Evolutionary conservation across 2,888 invertebrate species (phyloP).

Genomic region (Eulithis testata): DNA sequence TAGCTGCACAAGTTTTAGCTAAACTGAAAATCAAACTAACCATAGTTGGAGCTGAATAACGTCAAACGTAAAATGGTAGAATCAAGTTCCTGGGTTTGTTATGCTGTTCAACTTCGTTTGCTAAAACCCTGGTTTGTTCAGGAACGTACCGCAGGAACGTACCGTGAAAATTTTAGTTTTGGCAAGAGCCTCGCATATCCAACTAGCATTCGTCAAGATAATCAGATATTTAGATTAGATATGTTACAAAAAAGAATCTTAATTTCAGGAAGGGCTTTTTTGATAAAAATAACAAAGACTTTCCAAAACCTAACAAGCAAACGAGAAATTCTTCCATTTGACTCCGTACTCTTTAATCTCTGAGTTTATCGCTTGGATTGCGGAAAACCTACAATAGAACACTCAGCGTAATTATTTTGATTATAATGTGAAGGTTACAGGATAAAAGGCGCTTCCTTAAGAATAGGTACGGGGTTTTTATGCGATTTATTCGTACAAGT

Average conservation of each 20-base stretch:
- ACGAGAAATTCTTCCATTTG: too few species aligned
- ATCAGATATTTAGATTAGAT: too few species aligned
- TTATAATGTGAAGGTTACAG: neutral
- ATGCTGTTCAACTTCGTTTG: conserved; percentile 29
- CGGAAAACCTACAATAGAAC: conserved; percentile 7
- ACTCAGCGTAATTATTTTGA: neutral
- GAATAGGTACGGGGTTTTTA: neutral
- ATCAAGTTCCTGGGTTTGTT: conserved; percentile 17
- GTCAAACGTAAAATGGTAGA: too few species aligned
- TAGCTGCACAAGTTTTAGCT: too few species aligned
- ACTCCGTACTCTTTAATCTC: neutral
- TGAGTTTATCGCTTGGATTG: neutral
- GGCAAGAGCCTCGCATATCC: conserved; percentile 6
- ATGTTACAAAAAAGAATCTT: too few species aligned
- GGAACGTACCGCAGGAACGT: conserved; percentile 40
- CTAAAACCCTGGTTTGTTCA: conserved; percentile 40
- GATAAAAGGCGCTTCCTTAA: neutral
- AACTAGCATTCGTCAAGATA: neutral
- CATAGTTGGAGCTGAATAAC: too few species aligned
- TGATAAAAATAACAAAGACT: neutral
- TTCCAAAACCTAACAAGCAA: neutral
- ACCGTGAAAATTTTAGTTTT: conserved; percentile 21
- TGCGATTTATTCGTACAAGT: neutral
- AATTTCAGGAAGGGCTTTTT: too few species aligned
- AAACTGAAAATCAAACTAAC: too few species aligned